Conservation (phyloP, 2,113 vertebrate genomes). For the Anseranas semipalmata region DNA sequence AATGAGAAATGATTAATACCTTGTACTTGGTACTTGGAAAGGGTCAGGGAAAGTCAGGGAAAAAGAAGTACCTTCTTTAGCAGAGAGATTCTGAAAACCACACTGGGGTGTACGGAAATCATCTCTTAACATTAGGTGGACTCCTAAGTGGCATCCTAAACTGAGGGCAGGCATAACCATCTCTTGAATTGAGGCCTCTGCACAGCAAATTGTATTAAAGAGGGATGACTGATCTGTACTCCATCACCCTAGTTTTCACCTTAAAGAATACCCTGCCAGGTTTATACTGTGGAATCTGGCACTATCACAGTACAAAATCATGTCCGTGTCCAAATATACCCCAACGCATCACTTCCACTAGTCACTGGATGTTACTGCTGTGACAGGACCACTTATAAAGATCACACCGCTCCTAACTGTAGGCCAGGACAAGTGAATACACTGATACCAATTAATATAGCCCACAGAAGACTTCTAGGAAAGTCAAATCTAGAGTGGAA, state of each 20-base stretch:
- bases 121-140: background rate
- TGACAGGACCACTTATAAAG: accelerated
- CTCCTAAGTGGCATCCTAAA: background rate
- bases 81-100: background rate
- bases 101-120: background rate
- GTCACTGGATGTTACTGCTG: background rate
- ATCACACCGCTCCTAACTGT: background rate
- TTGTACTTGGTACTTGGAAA: too few relatives aligned
- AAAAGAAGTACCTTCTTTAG: background rate
- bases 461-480: background rate
- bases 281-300: background rate
- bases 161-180: background rate
- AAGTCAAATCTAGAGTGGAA: background rate
- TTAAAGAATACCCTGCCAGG: background rate
- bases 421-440: background rate
- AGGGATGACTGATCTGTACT: background rate
- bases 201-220: background rate
- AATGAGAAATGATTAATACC: background rate
- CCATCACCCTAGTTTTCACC: background rate
- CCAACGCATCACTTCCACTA: background rate
- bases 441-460: background rate
- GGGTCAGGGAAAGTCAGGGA: too few relatives aligned
- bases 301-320: background rate
- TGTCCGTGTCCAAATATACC: accelerated
- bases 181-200: background rate